Evolutionary conservation across 1,140 invertebrate genomes (phyloP), one percentile per base, ranked within the genome.

Genomic region (Zaprionus capensis): DNA sequence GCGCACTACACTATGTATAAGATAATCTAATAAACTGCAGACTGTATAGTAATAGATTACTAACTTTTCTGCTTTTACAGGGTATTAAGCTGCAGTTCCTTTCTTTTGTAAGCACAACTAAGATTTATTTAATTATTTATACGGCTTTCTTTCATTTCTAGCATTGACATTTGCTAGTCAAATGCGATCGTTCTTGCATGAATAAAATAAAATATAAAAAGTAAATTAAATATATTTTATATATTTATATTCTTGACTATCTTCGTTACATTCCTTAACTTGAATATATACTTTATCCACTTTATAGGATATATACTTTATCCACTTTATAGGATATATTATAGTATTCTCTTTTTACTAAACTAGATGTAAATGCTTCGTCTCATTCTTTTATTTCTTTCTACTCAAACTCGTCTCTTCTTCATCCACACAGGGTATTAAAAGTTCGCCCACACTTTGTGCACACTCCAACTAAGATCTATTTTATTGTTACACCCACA

Each of bases 401-500:
- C 28, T 9, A 7, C 7, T 1, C 1, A 9, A 28, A 2, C 28
- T 31, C 6, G 2, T 31, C 28, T 7, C 7, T 24, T 38, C 36
- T 34, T 0, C 31, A 34, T 11, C 4, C 12, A 2, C 1, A 38
- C 6, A 67, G 55, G 15, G 65, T 49, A 67, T 67, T n/a, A 24
- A 24, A 3, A 58, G 14, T 67, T 15, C 55, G 6, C 0, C 12
- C 2, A 11, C 12, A 2, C 20, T 12, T 6, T 9, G 41, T 5
- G 28, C 15, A 28, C 24, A 56, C 24, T 5, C 49, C 4, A 56
- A 56, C 38, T 17, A 22, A 63, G 67, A 57, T 71, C 53, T 71
- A 59, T 71, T 75, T 75, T 75, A 75, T 63, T 64, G 62, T 66
- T 51, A 65, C 49, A 58, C 41, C n/a, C 22, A 15, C 26, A 5